Evolutionary conservation across 1,140 invertebrate species (phyloP), one percentile per base, ranked within the genome.

Genomic region (Caenorhabditis inopinata): DNA sequence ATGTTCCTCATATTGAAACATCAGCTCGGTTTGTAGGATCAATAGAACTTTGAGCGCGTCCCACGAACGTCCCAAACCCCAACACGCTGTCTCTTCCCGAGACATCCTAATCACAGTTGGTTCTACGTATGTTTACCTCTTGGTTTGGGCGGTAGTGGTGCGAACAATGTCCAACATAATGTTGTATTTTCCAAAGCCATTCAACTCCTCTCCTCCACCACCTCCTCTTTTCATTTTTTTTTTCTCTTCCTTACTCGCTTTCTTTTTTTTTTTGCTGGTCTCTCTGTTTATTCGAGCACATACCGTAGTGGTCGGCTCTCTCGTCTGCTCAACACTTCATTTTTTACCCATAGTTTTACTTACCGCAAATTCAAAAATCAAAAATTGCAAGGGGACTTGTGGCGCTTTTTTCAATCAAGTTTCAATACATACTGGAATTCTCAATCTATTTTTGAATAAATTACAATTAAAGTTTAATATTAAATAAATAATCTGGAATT

Each of bases 251-350:
- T 14, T 16, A 32, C 32, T 68, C 32, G 11, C n/a, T 68, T 38
- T 16, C 25, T 27, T 12, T 38, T 5, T 42, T 42, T 42, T 14
- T 42, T 42, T 42, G 5, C 14, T 5, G 38, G 38, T 7, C 32
- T 68, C 58, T 68, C 58, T 68, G 25, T 68, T 68, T 68, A 68
- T 68, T 68, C 58, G 58, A 68, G 58, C 38, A 68, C 58, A 68
- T 68, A 68, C 32, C 58, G 58, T 68, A 68, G 58, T 68, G 58
- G 32, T 68, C 58, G 32, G 51, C 32, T 68, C 32, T 68, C 32
- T 35, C 25, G 7, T 32, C 32, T 68, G n/a, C 32, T 68, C 58
- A 68, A 68, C 58, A 68, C 58, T 68, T 68, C 58, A 68, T 68
- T 27, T 68, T 68, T 53, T 53, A 9, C 21, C 49, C 23, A 53